Percentiles rank a stretch among this genome's conserved stretches.
Evolutionary conservation across 2,113 vertebrate species (phyloP).

Genomic region (Thunnus maccoyii): DNA sequence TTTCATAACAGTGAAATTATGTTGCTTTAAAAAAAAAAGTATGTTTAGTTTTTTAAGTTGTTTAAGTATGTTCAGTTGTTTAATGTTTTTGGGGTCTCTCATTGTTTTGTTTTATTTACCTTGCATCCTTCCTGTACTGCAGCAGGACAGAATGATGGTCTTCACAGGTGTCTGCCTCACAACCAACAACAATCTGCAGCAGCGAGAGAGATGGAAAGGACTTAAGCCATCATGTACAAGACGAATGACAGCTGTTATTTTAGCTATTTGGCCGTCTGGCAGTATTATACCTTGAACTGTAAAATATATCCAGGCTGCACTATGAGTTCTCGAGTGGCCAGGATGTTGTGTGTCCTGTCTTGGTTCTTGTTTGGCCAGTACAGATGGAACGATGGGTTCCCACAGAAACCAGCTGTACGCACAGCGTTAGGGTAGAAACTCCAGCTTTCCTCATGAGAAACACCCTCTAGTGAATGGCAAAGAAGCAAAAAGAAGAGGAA

Average conservation of each 20-base stretch:
- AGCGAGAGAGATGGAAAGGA: slow-evolving; percentile 5
- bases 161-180: slow-evolving; percentile 95
- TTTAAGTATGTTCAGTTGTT: too few relatives aligned
- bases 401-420: slow-evolving; percentile 97
- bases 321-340: slow-evolving; percentile 96
- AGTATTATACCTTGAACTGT: slow-evolving; percentile 92
- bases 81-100: too few relatives aligned
- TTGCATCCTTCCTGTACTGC: slow-evolving; percentile 97
- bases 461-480: slow-evolving; percentile 87
- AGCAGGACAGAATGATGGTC: slow-evolving; percentile 96
- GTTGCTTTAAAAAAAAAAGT: too few relatives aligned
- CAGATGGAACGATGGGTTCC: slow-evolving; percentile 98
- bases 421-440: slow-evolving; percentile 98
- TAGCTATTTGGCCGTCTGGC: neutral
- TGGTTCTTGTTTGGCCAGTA: slow-evolving; percentile 99
- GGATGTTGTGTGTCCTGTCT: slow-evolving; percentile 94
- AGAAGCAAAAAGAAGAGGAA: neutral
- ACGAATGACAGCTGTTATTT: neutral
- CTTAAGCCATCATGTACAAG: neutral
- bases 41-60: too few relatives aligned
- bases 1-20: too few relatives aligned
- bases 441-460: slow-evolving; percentile 98
- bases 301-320: slow-evolving; percentile 98
- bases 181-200: slow-evolving; percentile 96
- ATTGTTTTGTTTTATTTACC: slow-evolving; percentile 80